Conservation (phyloP, 2,797 vertebrate species). For the Channallabes apus region DNA sequence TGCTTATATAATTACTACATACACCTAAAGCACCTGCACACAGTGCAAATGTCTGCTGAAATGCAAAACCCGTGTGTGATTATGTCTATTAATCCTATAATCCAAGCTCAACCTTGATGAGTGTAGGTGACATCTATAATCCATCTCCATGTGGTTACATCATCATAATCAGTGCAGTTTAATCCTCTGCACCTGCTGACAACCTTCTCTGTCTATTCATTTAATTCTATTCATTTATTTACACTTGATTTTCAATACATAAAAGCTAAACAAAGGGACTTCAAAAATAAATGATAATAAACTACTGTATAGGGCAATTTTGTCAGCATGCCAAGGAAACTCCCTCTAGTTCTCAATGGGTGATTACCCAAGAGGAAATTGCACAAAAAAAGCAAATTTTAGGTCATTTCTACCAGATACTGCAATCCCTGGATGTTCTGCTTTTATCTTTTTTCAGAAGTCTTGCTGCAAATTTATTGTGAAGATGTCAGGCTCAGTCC, state of each 20-base stretch:
- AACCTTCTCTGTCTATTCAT: background rate
- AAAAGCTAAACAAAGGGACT: too few species aligned
- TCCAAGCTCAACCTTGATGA: conserved; percentile 48
- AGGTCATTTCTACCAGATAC: background rate
- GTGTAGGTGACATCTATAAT: conserved; percentile 41
- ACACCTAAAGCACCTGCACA: background rate
- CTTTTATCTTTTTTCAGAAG: conserved; percentile 21
- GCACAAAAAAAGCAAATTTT: conserved; percentile 2
- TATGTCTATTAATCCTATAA: conserved; percentile 52
- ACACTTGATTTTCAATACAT: background rate
- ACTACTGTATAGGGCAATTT: background rate
- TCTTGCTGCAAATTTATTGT: background rate
- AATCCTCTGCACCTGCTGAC: conserved; percentile 12
- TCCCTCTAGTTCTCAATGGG: background rate
- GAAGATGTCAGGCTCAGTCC: conserved; percentile 52
- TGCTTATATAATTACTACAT: background rate
- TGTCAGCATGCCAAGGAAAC: background rate
- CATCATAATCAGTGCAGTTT: background rate
- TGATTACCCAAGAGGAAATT: conserved; percentile 17
- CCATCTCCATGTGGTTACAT: conserved; percentile 20
- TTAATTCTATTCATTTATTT: background rate
- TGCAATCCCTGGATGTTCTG: background rate
- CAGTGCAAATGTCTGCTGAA: background rate
- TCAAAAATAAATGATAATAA: background rate
- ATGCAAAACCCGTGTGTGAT: conserved; percentile 19